Percentiles rank a stretch among this genome's conserved stretches.
These are phyloP conservation scores for Strix occidentalis DNA, from an alignment of 2,797 vertebrate genomes.

Conservation along the genomic window DNA sequence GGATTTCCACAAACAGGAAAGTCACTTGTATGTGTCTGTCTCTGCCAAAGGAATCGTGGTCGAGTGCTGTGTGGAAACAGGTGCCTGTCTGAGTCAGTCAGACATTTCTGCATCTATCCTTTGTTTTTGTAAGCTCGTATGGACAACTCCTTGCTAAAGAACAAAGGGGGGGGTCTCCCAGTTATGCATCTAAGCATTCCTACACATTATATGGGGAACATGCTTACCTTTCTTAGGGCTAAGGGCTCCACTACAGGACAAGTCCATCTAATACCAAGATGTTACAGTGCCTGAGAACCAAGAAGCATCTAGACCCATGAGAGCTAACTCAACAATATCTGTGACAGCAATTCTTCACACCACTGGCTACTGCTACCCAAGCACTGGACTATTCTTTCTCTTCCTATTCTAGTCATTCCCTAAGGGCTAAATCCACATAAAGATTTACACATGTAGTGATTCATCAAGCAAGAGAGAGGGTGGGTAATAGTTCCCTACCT, in stretches of 20 bases:
- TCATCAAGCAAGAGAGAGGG: neutral
- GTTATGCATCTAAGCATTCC: neutral
- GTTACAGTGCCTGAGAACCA: neutral
- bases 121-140: neutral
- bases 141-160: neutral
- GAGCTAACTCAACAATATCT: accelerated
- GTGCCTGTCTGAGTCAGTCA: neutral
- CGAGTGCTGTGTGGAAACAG: neutral
- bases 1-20: neutral
- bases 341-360: neutral
- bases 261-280: neutral
- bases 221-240: neutral
- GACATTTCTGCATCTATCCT: neutral
- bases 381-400: neutral
- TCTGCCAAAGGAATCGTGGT: neutral
- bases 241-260: neutral
- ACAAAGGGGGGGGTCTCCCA: neutral
- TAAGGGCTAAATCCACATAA: neutral
- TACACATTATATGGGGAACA: neutral
- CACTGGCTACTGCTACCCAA: neutral
- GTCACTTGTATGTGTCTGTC: neutral
- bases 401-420: neutral
- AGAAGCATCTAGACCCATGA: neutral
- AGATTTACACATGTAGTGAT: neutral
- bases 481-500: neutral